Conservation (phyloP, 2,113 vertebrate species). For the Shinisaurus crocodilurus region DNA sequence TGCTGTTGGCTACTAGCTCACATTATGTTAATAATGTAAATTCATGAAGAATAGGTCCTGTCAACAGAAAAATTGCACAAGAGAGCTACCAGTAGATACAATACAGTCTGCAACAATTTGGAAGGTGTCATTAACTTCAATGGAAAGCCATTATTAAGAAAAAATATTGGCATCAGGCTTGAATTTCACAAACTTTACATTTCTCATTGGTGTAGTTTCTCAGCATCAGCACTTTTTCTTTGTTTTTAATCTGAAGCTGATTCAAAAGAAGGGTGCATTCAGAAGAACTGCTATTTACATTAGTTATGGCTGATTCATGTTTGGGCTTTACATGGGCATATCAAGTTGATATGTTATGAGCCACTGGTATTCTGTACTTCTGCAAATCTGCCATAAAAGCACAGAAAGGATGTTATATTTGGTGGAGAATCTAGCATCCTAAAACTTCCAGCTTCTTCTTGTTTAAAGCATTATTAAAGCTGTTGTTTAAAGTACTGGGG, state of each 20-base stretch:
- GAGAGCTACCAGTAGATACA: neutral
- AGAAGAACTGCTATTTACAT: neutral
- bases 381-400: neutral
- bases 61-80: neutral
- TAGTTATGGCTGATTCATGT: neutral
- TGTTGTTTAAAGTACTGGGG: neutral
- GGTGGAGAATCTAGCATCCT: too few species aligned
- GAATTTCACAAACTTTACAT: neutral
- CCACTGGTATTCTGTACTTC: neutral
- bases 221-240: neutral
- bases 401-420: neutral
- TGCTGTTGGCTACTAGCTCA: neutral
- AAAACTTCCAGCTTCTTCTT: neutral
- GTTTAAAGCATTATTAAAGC: neutral
- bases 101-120: neutral
- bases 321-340: neutral
- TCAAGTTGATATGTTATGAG: neutral
- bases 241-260: neutral
- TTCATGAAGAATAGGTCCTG: neutral
- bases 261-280: neutral
- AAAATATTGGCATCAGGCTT: neutral
- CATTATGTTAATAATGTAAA: neutral
- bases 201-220: neutral
- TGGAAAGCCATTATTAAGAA: neutral
- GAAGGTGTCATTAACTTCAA: neutral